Evolutionary conservation across 2,113 vertebrate species (phyloP).

Genomic region (Eublepharis macularius): DNA sequence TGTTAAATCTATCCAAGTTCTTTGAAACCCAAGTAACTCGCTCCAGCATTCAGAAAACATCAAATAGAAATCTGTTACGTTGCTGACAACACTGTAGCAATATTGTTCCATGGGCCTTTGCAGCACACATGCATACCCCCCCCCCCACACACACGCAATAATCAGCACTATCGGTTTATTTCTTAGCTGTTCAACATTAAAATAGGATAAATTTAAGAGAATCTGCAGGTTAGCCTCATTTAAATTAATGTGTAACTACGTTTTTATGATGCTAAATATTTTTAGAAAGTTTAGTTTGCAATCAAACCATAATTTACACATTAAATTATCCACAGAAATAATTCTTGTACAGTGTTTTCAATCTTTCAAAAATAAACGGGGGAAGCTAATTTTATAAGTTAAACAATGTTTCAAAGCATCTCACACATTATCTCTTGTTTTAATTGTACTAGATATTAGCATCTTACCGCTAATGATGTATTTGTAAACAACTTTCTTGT

Average conservation of each 20-base stretch:
- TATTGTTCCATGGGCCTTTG: slow-evolving; percentile 30
- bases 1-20: slow-evolving; percentile 70
- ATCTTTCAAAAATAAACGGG: slow-evolving; percentile 47
- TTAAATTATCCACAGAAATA: slow-evolving; percentile 65
- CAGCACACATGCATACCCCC: neutral
- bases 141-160: neutral
- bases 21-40: slow-evolving; percentile 73
- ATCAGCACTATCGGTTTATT: neutral
- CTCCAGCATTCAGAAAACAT: slow-evolving; percentile 51
- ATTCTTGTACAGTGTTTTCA: slow-evolving; percentile 60
- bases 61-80: slow-evolving; percentile 51
- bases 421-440: no score
- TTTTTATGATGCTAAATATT: slow-evolving; percentile 57
- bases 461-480: no score
- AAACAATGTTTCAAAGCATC: no score
- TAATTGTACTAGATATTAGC: no score
- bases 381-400: no score
- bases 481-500: no score
- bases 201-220: slow-evolving; percentile 37
- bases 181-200: slow-evolving; percentile 35
- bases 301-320: slow-evolving; percentile 73
- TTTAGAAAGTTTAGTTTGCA: slow-evolving; percentile 55
- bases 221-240: slow-evolving; percentile 38
- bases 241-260: slow-evolving; percentile 51
- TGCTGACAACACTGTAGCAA: neutral